Evolutionary conservation across 2,888 invertebrate species (phyloP).

Genomic region (Drosophila falleni): DNA sequence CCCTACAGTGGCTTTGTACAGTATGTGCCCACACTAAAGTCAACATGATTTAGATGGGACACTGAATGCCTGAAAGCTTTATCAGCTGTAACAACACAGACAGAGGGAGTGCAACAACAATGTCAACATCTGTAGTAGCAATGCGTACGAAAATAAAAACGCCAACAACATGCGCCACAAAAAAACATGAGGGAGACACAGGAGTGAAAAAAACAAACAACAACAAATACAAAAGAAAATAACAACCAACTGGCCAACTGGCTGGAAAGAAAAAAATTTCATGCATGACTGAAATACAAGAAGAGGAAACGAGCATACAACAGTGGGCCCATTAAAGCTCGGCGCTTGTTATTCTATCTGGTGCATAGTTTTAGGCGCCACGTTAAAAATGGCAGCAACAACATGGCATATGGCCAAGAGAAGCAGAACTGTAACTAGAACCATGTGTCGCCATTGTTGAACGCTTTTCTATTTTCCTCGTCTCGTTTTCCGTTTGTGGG

Average conservation of each 20-base stretch:
- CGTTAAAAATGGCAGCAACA: conserved; percentile 14
- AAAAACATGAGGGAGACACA: conserved; percentile 18
- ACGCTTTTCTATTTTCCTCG: conserved; percentile 4
- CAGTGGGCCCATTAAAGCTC: conserved; percentile 11
- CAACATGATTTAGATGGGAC: conserved; percentile 63
- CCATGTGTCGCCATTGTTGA: conserved; percentile 36
- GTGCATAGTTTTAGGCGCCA: conserved; percentile 69
- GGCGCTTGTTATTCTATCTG: conserved; percentile 47
- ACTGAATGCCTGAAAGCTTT: conserved; percentile 60
- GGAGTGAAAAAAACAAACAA: conserved; percentile 8
- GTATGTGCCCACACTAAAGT: conserved; percentile 33
- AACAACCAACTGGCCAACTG: conserved; percentile 61
- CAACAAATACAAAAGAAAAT: conserved; percentile 36
- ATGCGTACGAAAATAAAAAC: conserved; percentile 59
- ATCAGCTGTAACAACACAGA: conserved; percentile 70
- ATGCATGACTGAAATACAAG: conserved; percentile 78
- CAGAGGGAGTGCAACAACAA: conserved; percentile 17
- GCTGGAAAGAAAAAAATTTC: conserved; percentile 71
- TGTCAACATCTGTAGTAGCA: conserved; percentile 64
- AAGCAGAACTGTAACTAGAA: background rate
- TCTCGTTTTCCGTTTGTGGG: conserved; percentile 28
- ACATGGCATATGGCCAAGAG: conserved; percentile 4
- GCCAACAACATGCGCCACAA: conserved; percentile 31
- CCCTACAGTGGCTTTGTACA: conserved; percentile 14
- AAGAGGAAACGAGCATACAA: conserved; percentile 37